Evolutionary conservation across 92 coral and sea anemone genomes (phyloP), one percentile per base, ranked within the genome.

Genomic region (Parazoanthus swiftii): DNA sequence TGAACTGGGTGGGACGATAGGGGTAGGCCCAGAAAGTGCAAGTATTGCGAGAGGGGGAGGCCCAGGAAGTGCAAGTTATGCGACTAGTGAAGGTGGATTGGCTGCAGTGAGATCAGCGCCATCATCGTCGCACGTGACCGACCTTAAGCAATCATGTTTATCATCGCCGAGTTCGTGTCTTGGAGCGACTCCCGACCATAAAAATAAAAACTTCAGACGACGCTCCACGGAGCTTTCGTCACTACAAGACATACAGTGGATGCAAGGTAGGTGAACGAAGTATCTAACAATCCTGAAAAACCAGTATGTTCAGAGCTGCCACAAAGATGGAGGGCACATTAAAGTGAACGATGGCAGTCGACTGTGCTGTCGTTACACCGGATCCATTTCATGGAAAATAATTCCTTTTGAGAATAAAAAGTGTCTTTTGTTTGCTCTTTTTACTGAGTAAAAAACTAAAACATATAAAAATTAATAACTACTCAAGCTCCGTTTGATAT

Each of bases 181-280:
- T 4, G 75, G 18, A 20, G 26, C 38, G 58, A 66, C 56, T 66
- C 46, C 76, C 25, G 20, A 67, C 2, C 76, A 39, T 42, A 10
- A 29, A 13, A 29, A 42, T 13, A 48, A 29, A 6, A 16, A 56
- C 13, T 84, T 66, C 42, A 70, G 73, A 39, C 65, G 36, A 74
- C 54, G 65, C 43, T 71, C 87, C 18, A 15, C n/a, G 14, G 79
- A 48, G 78, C 35, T 84, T 29, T 71, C 77, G 10, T 84, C 68
- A 26, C 56, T 72, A 4, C 46, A 71, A 18, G 46, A 70, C 87
- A 71, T 84, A 46, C 79, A 84, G 46, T 84, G 87, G 87, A 84
- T 84, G 87, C 78, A 84, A 14, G 87, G 87, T 84, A 72, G 11
- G 77, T 16, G 13, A 4, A 37, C 18, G 23, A 54, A 11, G 51